These are phyloP conservation scores for Tenthredo livida DNA, from an alignment of 2,888 invertebrate species.

Conservation along the genomic window DNA sequence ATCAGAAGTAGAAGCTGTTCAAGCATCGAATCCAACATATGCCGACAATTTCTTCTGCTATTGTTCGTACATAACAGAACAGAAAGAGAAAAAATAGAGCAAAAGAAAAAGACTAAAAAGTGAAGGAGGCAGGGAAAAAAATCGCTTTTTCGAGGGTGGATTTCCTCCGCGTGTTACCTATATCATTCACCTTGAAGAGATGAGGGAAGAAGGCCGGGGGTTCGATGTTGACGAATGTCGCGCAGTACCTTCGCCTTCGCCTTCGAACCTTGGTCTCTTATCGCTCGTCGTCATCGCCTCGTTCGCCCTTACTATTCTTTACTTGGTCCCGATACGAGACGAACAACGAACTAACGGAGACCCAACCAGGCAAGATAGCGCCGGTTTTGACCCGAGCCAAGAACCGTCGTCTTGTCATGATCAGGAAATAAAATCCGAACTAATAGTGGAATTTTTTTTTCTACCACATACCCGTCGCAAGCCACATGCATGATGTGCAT, in stretches of 20 bases:
- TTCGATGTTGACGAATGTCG: conserved; percentile 47
- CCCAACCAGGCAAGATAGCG: neutral
- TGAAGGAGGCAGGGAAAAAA: conserved; percentile 25
- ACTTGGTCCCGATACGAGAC: conserved; percentile 16
- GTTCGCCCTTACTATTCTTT: conserved; percentile 22
- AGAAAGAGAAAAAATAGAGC: neutral
- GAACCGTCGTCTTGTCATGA: neutral
- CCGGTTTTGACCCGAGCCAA: neutral
- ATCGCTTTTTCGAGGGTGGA: conserved; percentile 22
- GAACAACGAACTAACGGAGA: conserved; percentile 18
- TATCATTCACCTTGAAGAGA: conserved; percentile 43
- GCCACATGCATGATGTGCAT: neutral
- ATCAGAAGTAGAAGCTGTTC: neutral
- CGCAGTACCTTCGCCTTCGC: neutral
- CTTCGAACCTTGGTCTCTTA: conserved; percentile 9
- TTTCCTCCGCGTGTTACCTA: conserved; percentile 27
- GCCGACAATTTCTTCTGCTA: neutral
- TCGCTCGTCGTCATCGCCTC: conserved; percentile 2
- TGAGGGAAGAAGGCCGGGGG: neutral
- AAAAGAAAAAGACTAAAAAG: neutral
- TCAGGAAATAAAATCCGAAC: conserved; percentile 16
- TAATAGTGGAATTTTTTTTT: neutral
- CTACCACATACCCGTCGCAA: neutral
- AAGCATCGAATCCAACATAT: neutral
- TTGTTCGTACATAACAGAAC: neutral